A percentile compares a stretch with the other conserved stretches of the same genome.
phyloP scores from a whole-genome alignment of 1,140 invertebrate species.

The Megalonaias nervosa region DNA sequence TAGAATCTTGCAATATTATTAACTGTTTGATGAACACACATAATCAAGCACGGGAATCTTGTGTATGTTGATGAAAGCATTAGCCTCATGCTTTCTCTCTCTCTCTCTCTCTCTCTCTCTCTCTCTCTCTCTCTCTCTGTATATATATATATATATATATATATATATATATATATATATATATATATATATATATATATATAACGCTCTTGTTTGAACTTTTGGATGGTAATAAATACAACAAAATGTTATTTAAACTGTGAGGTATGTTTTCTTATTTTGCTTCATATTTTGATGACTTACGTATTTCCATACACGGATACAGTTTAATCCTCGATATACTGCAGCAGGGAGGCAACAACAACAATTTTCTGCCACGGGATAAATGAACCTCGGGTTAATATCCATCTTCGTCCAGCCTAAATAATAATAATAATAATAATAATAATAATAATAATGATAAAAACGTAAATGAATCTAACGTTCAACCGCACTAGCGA shows the following conservation, averaged over 20 bases:
- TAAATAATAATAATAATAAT: not conserved
- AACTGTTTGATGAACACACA: too few relatives aligned
- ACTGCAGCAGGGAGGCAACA: conserved; percentile 14
- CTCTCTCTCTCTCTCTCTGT: too few relatives aligned
- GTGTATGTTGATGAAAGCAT: too few relatives aligned
- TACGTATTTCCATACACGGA: conserved; percentile 16
- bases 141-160: too few relatives aligned
- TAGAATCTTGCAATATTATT: too few relatives aligned
- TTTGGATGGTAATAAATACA: not conserved
- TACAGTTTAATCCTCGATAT: conserved; percentile 7
- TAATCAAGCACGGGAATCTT: too few relatives aligned
- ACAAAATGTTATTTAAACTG: not conserved
- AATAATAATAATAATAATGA: not conserved
- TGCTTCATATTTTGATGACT: not conserved
- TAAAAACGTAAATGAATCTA: not conserved
- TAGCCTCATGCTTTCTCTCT: too few relatives aligned
- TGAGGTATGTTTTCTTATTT: not conserved
- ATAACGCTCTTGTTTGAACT: too few relatives aligned
- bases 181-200: too few relatives aligned
- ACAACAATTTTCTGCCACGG: conserved; percentile 10
- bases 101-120: too few relatives aligned
- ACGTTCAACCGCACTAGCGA: not conserved
- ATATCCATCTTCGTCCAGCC: conserved; percentile 16
- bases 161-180: too few relatives aligned
- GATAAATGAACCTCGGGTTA: conserved; percentile 16